Conservation (phyloP, 2,113 vertebrate genomes). For the Campylomormyrus tamandua region DNA sequence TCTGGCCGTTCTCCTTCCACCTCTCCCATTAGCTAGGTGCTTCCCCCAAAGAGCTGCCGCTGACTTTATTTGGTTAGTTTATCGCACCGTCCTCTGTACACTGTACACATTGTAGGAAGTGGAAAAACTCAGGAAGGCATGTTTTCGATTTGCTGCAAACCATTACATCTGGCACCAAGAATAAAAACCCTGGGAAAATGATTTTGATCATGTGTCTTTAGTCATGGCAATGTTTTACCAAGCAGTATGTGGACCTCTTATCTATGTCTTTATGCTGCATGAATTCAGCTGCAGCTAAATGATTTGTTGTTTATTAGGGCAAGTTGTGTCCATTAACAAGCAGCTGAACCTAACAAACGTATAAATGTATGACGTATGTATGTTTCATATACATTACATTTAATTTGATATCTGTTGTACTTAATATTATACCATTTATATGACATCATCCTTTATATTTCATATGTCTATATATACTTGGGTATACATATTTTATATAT, state of each 20-base stretch:
- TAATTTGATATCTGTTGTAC: neutral
- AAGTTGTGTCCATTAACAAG: neutral
- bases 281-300: neutral
- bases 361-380: neutral
- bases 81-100: neutral
- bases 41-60: neutral
- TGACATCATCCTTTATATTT: neutral
- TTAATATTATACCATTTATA: neutral
- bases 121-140: neutral
- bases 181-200: neutral
- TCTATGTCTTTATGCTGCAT: neutral
- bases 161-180: neutral
- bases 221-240: too few species aligned
- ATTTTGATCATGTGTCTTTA: too few species aligned
- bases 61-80: neutral
- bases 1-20: neutral
- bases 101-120: neutral
- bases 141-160: neutral
- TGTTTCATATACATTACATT: neutral
- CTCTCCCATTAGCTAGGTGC: neutral
- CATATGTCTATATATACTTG: neutral
- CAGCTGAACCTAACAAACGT: neutral
- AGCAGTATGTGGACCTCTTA: neutral
- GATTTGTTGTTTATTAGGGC: neutral
- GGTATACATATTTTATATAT: neutral